Evolutionary conservation across 2,797 vertebrate genomes (phyloP), one percentile per base, ranked within the genome.

Genomic region (Sylvia borin): DNA sequence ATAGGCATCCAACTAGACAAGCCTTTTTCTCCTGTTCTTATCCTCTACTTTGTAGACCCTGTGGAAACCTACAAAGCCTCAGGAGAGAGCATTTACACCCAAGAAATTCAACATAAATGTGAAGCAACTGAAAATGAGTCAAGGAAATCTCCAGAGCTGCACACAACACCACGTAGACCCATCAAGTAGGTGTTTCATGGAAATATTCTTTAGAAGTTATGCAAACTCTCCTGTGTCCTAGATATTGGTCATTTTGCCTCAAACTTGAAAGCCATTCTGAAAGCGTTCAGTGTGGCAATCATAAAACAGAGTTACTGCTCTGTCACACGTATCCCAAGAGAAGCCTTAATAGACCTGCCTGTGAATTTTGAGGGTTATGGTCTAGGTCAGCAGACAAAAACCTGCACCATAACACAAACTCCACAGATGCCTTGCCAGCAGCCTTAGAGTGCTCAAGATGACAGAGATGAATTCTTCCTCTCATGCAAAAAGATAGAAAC

Each of bases 401-500:
- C 64, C 81, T 87, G 47, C 64, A 58, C 71, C 43, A 36, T 16
- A 58, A 54, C 78, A 82, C 38, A 76, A 45, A 79, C 47, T 72
- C 82, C 77, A 73, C 57, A 70, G 71, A 43, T 82, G 82, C 61
- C 72, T 90, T 76, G 55, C 67, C 75, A 73, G 90, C 43, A 79
- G 81, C 70, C 75, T 73, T 70, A 55, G 75, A 64, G 82, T 53
- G 60, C 88, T 66, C 79, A 67, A 71, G 48, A 79, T 83, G 85
- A 91, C 82, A 93, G 48, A 96, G 88, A 80, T 71, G 4, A 80
- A 95, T 96, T 88, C 68, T 82, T 73, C 25, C 75, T 53, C 75
- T 94, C 88, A 80, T 45, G 31, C 75, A 80, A 88, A 84, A 51
- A 87, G 87, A 94, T 66, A 85, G 93, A 85, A 96, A 80, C 65